Evolutionary conservation across 2,113 vertebrate species (phyloP).

Genomic region (Chamaetylas fuelleborni): DNA sequence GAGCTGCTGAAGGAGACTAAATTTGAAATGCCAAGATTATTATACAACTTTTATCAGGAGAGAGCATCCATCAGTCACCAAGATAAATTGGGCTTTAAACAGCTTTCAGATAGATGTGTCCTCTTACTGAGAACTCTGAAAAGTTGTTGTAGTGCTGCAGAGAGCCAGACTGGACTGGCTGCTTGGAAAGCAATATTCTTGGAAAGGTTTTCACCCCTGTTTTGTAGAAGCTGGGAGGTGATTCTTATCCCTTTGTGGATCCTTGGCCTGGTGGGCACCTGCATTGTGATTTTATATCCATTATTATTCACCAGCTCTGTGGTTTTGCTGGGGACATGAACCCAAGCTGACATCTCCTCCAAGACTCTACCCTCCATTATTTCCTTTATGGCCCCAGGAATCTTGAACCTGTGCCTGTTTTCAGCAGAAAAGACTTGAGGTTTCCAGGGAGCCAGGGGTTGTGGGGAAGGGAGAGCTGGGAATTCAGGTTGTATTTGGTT

Average conservation of each 20-base stretch:
- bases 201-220: background rate
- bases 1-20: slow-evolving; percentile 60
- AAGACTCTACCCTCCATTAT: background rate
- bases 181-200: background rate
- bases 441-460: background rate
- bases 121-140: background rate
- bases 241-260: background rate
- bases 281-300: background rate
- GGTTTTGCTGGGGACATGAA: background rate
- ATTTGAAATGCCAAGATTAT: slow-evolving; percentile 55
- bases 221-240: background rate
- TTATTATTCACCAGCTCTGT: background rate
- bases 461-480: background rate
- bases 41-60: slow-evolving; percentile 24
- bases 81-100: slow-evolving; percentile 34
- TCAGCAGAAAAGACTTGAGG: background rate
- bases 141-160: background rate
- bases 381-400: background rate
- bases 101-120: background rate
- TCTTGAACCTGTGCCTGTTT: background rate
- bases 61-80: slow-evolving; percentile 25
- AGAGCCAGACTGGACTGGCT: background rate
- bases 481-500: background rate
- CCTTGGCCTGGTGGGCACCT: background rate
- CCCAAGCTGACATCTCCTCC: background rate